Evolutionary conservation across 2,888 invertebrate genomes (phyloP).

Genomic region (Hetaerina titia): DNA sequence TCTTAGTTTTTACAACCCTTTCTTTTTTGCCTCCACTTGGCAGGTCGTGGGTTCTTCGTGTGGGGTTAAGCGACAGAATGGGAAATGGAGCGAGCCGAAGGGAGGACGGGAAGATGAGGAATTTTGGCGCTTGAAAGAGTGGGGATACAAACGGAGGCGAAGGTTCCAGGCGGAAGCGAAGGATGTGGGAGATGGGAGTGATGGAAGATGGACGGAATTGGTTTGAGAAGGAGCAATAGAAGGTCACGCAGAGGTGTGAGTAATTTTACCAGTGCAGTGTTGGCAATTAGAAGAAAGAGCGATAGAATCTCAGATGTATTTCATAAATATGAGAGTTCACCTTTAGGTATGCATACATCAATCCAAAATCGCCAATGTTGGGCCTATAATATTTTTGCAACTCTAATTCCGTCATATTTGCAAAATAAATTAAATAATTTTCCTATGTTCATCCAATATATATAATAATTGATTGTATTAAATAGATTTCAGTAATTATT

Average conservation of each 20-base stretch:
- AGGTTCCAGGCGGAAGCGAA: not conserved
- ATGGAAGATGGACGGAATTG: not conserved
- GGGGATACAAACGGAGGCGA: not conserved
- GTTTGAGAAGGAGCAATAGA: not conserved
- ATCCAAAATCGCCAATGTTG: too few species aligned
- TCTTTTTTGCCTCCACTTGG: not conserved
- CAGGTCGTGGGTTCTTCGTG: conserved; percentile 15
- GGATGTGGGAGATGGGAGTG: not conserved
- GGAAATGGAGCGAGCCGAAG: conserved; percentile 6
- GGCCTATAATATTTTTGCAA: too few species aligned
- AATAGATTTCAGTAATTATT: too few species aligned
- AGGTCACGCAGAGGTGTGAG: not conserved
- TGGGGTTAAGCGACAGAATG: not conserved
- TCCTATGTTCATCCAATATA: too few species aligned
- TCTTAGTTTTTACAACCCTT: conserved; percentile 1
- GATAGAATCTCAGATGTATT: not conserved
- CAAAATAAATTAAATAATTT: too few species aligned
- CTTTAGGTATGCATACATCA: too few species aligned
- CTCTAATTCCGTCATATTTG: too few species aligned
- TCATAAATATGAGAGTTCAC: too few species aligned
- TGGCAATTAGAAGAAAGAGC: not conserved
- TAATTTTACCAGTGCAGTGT: too few species aligned
- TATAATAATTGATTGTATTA: too few species aligned
- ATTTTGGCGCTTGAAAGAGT: conserved; percentile 1
- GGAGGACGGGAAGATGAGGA: not conserved